phyloP scores from a whole-genome alignment of 2,888 invertebrate genomes.

The Nomada fabriciana region DNA sequence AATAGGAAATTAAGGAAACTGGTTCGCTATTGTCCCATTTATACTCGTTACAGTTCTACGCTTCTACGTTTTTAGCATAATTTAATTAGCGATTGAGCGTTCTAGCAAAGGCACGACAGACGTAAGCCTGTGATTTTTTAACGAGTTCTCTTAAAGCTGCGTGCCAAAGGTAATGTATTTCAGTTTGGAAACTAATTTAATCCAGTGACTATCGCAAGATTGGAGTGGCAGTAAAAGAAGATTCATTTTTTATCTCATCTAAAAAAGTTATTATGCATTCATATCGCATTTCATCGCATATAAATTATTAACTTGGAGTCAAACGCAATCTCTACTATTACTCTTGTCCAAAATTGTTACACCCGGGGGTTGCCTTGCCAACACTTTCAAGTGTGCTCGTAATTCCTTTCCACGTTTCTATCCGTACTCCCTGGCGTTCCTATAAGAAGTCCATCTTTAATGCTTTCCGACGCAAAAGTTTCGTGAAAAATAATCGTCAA shows the following conservation, averaged over 20 bases:
- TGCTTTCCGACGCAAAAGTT: neutral
- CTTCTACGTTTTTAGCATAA: neutral
- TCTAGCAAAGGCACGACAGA: too few relatives aligned
- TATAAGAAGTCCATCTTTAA: neutral
- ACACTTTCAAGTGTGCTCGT: neutral
- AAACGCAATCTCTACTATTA: too few relatives aligned
- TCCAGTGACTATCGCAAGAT: neutral
- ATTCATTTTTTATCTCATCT: neutral
- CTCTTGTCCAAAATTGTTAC: too few relatives aligned
- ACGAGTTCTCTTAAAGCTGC: neutral
- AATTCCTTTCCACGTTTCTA: neutral
- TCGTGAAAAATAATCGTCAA: neutral
- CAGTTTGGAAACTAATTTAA: neutral
- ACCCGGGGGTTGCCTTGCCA: neutral
- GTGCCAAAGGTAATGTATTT: neutral
- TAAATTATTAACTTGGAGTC: neutral
- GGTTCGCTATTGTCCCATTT: neutral
- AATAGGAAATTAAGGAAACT: slow-evolving; percentile 5
- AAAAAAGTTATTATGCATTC: too few relatives aligned
- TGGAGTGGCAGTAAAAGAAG: neutral
- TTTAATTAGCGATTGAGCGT: slow-evolving; percentile 4
- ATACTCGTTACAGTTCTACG: neutral
- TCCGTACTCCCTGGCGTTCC: neutral
- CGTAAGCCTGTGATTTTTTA: neutral
- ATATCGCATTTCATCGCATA: neutral